Evolutionary conservation across 2,888 invertebrate genomes (phyloP).

Genomic region (Dicyrtoma fusca): DNA sequence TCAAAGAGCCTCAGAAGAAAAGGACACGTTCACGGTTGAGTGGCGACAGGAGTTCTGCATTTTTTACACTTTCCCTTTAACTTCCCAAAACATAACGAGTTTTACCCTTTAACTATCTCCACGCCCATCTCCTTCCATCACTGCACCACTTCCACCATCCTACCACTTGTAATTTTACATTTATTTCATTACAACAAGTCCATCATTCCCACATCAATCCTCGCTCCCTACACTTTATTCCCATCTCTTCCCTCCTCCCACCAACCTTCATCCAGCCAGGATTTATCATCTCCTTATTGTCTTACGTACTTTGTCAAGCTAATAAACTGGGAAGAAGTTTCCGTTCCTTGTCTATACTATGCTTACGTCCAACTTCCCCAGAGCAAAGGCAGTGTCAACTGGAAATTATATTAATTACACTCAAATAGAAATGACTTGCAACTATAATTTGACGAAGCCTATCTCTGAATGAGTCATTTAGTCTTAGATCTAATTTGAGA

Average conservation of each 20-base stretch:
- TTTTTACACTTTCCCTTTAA: constrained; percentile 12
- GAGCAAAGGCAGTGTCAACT: not conserved
- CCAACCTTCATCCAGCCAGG: no score
- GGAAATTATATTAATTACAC: no score
- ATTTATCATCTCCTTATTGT: no score
- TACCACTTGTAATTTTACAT: constrained; percentile 10
- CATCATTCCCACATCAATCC: not conserved
- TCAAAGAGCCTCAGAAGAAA: not conserved
- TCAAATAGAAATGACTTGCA: no score
- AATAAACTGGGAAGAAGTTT: no score
- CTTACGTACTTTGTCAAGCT: no score
- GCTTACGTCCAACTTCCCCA: not conserved
- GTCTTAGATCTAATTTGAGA: no score
- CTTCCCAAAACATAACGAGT: not conserved
- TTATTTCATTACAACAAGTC: not conserved
- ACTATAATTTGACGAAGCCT: no score
- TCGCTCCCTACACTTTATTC: not conserved
- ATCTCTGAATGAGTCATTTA: no score
- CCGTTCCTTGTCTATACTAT: no score
- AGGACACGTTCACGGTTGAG: constrained; percentile 26
- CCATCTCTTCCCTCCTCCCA: not conserved
- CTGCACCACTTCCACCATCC: not conserved
- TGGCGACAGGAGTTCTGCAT: constrained; percentile 14
- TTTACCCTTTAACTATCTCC: not conserved
- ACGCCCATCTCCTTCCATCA: not conserved